Conservation (phyloP, 1,140 invertebrate species). For the Scaptodrosophila lebanonensis region DNA sequence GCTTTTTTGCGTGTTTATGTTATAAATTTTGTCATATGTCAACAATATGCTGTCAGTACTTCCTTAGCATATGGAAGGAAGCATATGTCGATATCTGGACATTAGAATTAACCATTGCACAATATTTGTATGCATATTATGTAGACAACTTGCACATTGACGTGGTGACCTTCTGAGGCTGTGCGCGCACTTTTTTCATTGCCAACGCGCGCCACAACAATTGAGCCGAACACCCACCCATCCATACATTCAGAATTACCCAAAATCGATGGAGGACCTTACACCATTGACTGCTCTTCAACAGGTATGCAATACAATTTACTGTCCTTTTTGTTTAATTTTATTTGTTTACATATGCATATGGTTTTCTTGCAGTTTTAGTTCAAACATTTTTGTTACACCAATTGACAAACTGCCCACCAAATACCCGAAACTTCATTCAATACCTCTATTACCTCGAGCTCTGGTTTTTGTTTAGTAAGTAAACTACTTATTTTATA, state of each 20-base stretch:
- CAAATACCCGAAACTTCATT: conserved; percentile 19
- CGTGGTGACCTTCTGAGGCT: conserved; percentile 48
- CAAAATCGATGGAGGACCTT: conserved; percentile 73
- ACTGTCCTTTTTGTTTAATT: conserved; percentile 17
- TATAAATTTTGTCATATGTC: too few species aligned
- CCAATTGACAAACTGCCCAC: conserved; percentile 26
- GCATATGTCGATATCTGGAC: too few species aligned
- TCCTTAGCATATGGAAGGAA: too few species aligned
- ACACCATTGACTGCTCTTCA: conserved; percentile 68
- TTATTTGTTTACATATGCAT: conserved; percentile 38
- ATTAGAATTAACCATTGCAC: too few species aligned
- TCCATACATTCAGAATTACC: conserved; percentile 13
- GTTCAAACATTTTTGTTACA: conserved; percentile 35
- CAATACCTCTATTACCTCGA: conserved; percentile 6
- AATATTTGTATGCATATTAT: too few species aligned
- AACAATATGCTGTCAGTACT: too few species aligned
- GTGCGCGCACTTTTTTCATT: conserved; percentile 37
- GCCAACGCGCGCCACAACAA: too few species aligned
- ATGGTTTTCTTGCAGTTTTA: conserved; percentile 57
- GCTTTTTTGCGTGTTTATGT: too few species aligned
- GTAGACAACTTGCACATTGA: conserved; percentile 24
- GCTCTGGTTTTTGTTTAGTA: conserved; percentile 19
- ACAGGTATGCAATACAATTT: conserved; percentile 52
- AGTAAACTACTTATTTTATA: conserved; percentile 16
- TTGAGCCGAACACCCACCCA: too few species aligned